Evolutionary conservation across 2,113 vertebrate species (phyloP).

Genomic region (Pygoscelis adeliae): DNA sequence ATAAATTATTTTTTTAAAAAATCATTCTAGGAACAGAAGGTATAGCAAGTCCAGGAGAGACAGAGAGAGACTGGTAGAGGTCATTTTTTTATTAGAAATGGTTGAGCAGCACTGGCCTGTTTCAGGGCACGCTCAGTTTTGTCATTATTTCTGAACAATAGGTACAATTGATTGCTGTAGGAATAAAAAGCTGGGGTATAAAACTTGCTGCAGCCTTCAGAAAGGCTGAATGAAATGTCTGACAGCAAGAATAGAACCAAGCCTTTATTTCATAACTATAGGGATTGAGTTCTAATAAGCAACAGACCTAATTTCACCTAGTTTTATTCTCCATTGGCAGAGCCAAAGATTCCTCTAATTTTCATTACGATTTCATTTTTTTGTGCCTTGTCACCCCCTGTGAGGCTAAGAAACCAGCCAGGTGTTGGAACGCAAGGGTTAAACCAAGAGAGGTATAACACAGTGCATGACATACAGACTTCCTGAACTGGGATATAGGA

Average conservation of each 20-base stretch:
- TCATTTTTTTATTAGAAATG: neutral
- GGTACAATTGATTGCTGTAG: neutral
- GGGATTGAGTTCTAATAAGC: neutral
- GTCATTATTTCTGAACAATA: neutral
- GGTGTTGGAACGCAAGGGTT: neutral
- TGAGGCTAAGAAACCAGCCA: neutral
- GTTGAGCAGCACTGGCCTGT: neutral
- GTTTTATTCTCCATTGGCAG: neutral
- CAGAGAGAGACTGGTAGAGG: neutral
- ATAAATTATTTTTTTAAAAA: neutral
- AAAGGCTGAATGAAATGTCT: neutral
- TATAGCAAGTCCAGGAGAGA: neutral
- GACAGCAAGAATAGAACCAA: neutral
- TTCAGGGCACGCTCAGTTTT: neutral
- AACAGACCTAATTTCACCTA: neutral
- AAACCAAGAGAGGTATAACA: neutral
- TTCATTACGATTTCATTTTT: neutral
- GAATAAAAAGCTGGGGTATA: neutral
- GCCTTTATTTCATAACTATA: neutral
- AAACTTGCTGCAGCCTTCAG: neutral
- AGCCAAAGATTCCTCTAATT: neutral
- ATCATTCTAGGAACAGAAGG: neutral
- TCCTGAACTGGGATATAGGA: neutral
- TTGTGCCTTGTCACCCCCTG: neutral
- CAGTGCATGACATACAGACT: neutral